Evolutionary conservation across 2,797 vertebrate genomes (phyloP).

Genomic region (Molothrus ater): DNA sequence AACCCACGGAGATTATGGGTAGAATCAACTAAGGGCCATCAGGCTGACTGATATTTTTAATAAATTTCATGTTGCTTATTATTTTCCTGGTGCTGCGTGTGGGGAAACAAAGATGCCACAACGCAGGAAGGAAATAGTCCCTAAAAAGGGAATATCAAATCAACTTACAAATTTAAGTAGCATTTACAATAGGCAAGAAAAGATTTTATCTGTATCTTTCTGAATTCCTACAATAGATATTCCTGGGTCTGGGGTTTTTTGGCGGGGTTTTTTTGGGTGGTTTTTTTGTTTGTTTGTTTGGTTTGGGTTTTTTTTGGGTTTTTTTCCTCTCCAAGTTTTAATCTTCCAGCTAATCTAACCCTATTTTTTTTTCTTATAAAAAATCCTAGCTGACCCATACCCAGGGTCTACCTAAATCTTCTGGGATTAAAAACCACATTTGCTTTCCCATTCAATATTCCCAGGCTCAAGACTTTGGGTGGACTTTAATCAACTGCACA

Average conservation of each 20-base stretch:
- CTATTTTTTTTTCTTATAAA: background rate
- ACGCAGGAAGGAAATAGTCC: background rate
- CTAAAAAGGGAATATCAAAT: background rate
- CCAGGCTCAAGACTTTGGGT: background rate
- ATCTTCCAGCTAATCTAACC: background rate
- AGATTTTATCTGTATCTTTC: background rate
- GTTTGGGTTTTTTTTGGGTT: too few species aligned
- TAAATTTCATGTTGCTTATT: conserved; percentile 22
- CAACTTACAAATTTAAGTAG: background rate
- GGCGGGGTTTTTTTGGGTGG: too few species aligned
- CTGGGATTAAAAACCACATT: background rate
- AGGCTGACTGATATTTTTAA: background rate
- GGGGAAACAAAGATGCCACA: background rate
- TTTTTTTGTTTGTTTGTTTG: background rate
- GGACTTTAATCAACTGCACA: conserved; percentile 61
- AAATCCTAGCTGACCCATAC: background rate
- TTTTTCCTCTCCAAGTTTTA: background rate
- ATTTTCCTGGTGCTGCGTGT: background rate
- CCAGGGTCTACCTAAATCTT: background rate
- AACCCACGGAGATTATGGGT: background rate
- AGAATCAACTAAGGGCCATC: background rate
- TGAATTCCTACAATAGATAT: background rate
- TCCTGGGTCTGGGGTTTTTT: background rate
- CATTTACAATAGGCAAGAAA: background rate
- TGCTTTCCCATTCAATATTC: background rate